Percentiles rank a stretch among this genome's conserved stretches.
phyloP scores from a whole-genome alignment of 2,797 vertebrate genomes.

The Parambassis ranga region DNA sequence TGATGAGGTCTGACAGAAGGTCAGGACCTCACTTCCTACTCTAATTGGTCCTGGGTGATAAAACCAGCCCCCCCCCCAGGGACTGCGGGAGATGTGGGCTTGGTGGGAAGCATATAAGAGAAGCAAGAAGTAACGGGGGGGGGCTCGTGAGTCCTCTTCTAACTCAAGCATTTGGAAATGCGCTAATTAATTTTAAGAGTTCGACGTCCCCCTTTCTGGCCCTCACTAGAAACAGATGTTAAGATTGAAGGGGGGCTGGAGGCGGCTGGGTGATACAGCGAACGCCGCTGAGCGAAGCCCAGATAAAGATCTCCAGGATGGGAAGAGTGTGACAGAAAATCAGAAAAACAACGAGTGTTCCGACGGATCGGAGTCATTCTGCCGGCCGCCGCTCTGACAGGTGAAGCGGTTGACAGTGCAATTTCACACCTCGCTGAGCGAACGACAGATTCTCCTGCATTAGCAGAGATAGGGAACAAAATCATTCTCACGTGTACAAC shows the following conservation, averaged over 20 bases:
- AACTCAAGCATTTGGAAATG: conserved; percentile 68
- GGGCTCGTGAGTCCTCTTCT: conserved; percentile 50
- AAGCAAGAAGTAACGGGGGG: conserved; percentile 22
- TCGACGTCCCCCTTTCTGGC: conserved; percentile 58
- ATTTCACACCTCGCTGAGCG: conserved; percentile 68
- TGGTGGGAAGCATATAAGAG: conserved; percentile 37
- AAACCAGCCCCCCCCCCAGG: conserved; percentile 57
- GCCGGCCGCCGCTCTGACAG: conserved; percentile 32
- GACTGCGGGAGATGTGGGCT: conserved; percentile 31
- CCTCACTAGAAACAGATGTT: conserved; percentile 75
- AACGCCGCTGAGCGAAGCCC: conserved; percentile 19
- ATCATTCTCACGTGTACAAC: conserved; percentile 28
- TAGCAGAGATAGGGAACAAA: conserved; percentile 41
- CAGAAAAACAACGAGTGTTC: conserved; percentile 16
- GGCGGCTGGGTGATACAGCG: conserved; percentile 21
- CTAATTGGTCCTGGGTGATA: conserved; percentile 76
- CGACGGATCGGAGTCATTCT: conserved; percentile 15
- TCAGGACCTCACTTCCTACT: conserved; percentile 75
- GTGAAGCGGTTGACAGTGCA: conserved; percentile 67
- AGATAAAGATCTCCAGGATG: conserved; percentile 45
- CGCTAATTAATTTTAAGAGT: conserved; percentile 80
- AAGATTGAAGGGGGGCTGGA: conserved; percentile 3
- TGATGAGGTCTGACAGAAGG: conserved; percentile 74
- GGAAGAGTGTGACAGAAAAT: conserved; percentile 19
- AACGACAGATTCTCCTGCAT: conserved; percentile 56